Percentiles rank a stretch among this genome's conserved stretches.
Evolutionary conservation across 2,888 invertebrate species (phyloP).

Genomic region (Cheilosia pagana): DNA sequence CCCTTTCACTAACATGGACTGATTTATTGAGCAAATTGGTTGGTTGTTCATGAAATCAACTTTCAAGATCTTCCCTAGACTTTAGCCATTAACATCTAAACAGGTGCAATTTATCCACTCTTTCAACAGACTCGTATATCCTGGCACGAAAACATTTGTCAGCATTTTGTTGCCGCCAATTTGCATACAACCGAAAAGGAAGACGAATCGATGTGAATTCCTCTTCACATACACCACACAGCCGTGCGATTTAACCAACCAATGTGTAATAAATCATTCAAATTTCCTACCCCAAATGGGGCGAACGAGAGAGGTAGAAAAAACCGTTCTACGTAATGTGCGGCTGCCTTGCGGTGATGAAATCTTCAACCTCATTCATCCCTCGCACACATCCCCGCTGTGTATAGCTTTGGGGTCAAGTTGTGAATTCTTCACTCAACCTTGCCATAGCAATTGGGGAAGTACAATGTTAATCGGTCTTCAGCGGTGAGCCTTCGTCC

Average conservation of each 20-base stretch:
- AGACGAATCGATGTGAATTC: constrained; percentile 41
- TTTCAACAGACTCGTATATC: constrained; percentile 34
- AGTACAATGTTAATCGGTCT: constrained; percentile 64
- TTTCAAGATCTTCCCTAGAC: constrained; percentile 19
- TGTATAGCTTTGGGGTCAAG: constrained; percentile 63
- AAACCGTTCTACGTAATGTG: constrained; percentile 48
- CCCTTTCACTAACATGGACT: constrained; percentile 22
- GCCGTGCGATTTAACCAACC: constrained; percentile 47
- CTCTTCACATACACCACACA: constrained; percentile 21
- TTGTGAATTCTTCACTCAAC: constrained; percentile 66
- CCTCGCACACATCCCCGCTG: constrained; percentile 26
- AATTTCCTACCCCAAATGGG: constrained; percentile 48
- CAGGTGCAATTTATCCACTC: constrained; percentile 56
- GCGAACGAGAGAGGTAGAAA: background rate
- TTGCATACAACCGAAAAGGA: constrained; percentile 60
- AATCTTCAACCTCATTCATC: constrained; percentile 47
- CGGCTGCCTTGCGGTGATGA: constrained; percentile 41
- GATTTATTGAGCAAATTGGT: constrained; percentile 50
- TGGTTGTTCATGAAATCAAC: background rate
- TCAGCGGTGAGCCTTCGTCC: background rate
- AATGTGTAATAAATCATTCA: constrained; percentile 70
- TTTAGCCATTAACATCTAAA: constrained; percentile 54
- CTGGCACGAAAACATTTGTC: constrained; percentile 53
- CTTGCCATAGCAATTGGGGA: constrained; percentile 66
- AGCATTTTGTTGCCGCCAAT: constrained; percentile 69